Percentiles rank a stretch among this genome's conserved stretches.
These are phyloP conservation scores for Peromyscus eremicus DNA, from an alignment of 2,797 vertebrate species.

Conservation along the genomic window DNA sequence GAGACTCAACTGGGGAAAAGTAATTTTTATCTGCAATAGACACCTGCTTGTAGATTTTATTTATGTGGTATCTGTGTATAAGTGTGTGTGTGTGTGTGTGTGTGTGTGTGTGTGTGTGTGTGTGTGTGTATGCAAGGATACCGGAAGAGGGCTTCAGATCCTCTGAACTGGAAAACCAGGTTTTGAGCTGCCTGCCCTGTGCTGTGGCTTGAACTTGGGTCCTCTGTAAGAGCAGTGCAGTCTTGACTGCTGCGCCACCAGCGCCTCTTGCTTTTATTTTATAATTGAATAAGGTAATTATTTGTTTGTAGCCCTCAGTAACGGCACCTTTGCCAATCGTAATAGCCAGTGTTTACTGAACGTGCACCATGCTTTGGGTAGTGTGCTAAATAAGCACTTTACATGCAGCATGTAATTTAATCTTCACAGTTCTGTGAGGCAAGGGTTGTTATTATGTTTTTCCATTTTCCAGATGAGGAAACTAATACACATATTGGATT, in stretches of 20 bases:
- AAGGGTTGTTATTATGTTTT: background rate
- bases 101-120: background rate
- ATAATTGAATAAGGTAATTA: background rate
- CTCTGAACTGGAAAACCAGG: background rate
- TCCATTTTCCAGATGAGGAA: slow-evolving; percentile 54
- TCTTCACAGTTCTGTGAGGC: background rate
- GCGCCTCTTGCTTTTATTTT: background rate
- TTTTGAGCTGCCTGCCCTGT: background rate
- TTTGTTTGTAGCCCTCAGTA: background rate
- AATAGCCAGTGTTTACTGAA: background rate
- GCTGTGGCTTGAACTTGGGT: background rate
- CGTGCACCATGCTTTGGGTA: background rate
- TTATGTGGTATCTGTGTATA: background rate
- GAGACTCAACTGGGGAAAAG: background rate
- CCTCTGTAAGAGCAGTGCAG: background rate
- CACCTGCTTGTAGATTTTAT: background rate
- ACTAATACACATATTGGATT: background rate
- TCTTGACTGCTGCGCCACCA: background rate
- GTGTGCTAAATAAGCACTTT: slow-evolving; percentile 34
- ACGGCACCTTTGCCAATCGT: background rate
- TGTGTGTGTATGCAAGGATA: background rate
- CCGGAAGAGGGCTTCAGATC: background rate
- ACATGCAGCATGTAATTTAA: background rate
- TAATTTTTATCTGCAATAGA: background rate
- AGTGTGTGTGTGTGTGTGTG: background rate